Percentiles rank a stretch among this genome's conserved stretches.
Evolutionary conservation across 2,113 vertebrate species (phyloP).

Genomic region (Anthoscopus minutus): DNA sequence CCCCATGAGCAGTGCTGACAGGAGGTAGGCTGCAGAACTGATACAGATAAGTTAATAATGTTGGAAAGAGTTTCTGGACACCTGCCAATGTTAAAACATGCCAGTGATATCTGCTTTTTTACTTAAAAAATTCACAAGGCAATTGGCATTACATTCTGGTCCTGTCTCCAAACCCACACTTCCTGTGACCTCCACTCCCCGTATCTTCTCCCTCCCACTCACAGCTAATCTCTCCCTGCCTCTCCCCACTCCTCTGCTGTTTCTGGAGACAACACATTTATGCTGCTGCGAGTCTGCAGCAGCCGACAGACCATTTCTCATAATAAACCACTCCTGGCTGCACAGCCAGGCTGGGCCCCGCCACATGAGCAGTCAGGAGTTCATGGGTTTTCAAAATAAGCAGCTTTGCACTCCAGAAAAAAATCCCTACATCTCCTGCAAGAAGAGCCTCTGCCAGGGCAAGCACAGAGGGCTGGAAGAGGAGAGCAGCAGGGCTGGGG

Average conservation of each 20-base stretch:
- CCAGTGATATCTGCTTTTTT: background rate
- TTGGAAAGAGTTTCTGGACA: background rate
- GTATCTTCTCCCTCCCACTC: background rate
- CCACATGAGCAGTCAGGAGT: accelerated
- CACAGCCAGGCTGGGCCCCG: background rate
- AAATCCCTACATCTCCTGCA: background rate
- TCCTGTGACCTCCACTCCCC: slow-evolving; percentile 5
- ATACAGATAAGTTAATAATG: background rate
- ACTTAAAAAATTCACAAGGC: background rate
- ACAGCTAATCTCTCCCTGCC: background rate
- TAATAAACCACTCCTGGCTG: slow-evolving; percentile 20
- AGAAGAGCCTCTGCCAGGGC: background rate
- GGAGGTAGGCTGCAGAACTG: background rate
- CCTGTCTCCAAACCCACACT: slow-evolving; percentile 1
- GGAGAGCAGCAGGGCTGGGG: accelerated
- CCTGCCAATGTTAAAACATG: background rate
- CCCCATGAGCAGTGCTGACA: background rate
- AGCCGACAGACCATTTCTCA: slow-evolving; percentile 28
- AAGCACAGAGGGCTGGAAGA: background rate
- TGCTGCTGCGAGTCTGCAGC: background rate
- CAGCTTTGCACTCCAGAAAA: background rate
- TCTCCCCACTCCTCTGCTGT: background rate
- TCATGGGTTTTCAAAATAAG: background rate
- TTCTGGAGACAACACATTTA: background rate
- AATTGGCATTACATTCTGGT: background rate